Conservation (phyloP, 2,888 invertebrate species). For the Tinea trinotella region DNA sequence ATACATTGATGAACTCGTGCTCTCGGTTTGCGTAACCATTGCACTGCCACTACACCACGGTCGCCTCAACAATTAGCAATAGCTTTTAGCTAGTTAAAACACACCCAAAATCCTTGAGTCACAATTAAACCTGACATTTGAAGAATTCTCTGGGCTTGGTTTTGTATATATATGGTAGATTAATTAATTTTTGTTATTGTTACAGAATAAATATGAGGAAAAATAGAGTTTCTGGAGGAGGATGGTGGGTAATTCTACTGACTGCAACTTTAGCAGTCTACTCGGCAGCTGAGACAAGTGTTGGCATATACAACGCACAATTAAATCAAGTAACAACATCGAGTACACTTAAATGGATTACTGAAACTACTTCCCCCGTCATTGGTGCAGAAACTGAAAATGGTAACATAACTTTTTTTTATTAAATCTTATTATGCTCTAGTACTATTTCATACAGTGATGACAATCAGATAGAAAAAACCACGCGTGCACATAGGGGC, state of each 20-base stretch:
- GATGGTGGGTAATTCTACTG: conserved; percentile 55
- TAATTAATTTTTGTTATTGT: conserved; percentile 24
- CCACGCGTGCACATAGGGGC: no score
- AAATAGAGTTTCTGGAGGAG: conserved; percentile 46
- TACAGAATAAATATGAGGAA: conserved; percentile 44
- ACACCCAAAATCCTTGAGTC: conserved; percentile 10
- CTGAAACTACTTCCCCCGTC: conserved; percentile 71
- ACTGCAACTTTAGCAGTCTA: conserved; percentile 45
- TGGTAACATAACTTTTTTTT: conserved; percentile 36
- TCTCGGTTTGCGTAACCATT: no score
- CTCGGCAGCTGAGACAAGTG: conserved; percentile 43
- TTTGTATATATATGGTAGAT: not conserved
- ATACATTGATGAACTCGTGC: no score
- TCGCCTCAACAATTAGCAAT: no score
- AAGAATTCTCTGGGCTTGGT: not conserved
- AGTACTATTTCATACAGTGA: no score
- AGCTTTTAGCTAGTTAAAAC: conserved; percentile 9
- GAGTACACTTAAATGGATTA: conserved; percentile 82
- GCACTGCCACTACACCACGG: no score
- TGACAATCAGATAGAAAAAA: no score
- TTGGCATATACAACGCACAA: conserved; percentile 53
- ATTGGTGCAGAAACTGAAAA: conserved; percentile 67
- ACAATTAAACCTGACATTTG: not conserved
- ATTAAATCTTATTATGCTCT: no score
- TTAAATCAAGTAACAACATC: conserved; percentile 83